Conservation (phyloP, 2,113 vertebrate genomes). For the Oryzias melastigma region DNA sequence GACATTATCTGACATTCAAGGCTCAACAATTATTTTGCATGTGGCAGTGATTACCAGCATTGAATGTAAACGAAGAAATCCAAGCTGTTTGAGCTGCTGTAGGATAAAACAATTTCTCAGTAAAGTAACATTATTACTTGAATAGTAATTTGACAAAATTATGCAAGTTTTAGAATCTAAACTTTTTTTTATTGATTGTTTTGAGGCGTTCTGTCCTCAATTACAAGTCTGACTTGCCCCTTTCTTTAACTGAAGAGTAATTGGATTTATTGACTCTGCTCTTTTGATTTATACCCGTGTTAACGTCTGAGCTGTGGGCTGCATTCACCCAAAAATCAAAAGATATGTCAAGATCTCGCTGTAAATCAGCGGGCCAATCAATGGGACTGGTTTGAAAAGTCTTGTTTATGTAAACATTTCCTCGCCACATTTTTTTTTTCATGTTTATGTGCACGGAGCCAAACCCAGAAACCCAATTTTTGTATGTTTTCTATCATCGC, state of each 20-base stretch:
- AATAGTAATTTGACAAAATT: no score
- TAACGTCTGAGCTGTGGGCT: not conserved
- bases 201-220: not conserved
- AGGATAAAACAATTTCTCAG: no score
- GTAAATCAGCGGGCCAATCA: not conserved
- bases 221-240: conserved; percentile 1
- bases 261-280: conserved; percentile 11
- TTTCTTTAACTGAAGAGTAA: conserved; percentile 21
- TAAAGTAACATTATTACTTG: no score
- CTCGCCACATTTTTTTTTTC: not conserved
- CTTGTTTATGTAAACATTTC: not conserved
- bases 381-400: conserved; percentile 2
- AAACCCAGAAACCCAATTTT: not conserved
- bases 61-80: no score
- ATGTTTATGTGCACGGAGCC: not conserved
- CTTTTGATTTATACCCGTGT: conserved; percentile 6
- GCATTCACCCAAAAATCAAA: not conserved
- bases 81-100: no score
- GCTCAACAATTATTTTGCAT: no score
- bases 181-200: not conserved
- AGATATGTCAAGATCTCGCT: conserved; percentile 1
- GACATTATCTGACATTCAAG: no score
- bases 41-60: no score
- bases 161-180: no score
- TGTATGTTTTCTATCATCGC: not conserved